Evolutionary conservation across 2,888 invertebrate genomes (phyloP), one percentile per base, ranked within the genome.

Genomic region (Heliconius charithonia): DNA sequence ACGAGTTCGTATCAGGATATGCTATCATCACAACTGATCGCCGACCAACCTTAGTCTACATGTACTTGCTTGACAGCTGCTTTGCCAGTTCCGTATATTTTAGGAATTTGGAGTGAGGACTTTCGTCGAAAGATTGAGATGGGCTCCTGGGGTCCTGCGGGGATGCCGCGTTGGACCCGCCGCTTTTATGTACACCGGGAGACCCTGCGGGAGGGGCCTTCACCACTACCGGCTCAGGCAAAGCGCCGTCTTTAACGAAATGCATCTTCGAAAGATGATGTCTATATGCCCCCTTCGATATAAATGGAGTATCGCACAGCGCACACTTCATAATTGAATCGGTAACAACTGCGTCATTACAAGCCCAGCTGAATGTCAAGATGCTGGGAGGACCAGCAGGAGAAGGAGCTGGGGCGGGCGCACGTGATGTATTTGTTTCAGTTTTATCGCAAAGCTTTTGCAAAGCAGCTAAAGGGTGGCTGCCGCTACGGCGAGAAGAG

Each of bases 31-130:
- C 97, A 96, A 91, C 89, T 86, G 90, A 88, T 85, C 89, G 89
- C 90, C 93, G 89, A 87, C 85, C 87, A 87, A 83, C 84, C 92
- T 90, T 82, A 86, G 85, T 89, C 96, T 97, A 98, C 96, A 98
- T 97, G 96, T 98, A 98, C 96, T 99, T 99, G 95, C 98, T 98
- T 91, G 99, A 99, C 92, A 99, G 96, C 95, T 99, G 99, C 95
- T 99, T 99, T 89, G 99, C 99, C 95, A 99, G 97, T 95, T 99
- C 99, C 90, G 99, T 99, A 95, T 99, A 99, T 96, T 99, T 99
- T 86, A 99, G 97, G 96, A 99, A 99, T 96, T 99, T 99, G 86
- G 99, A 98, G 95, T 98, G 98, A 74, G 98, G 98, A 90, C 98
- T 98, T 93, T 98, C 98, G 88, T 98, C 98, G 89, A 97, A 97